Conservation (phyloP, 2,113 vertebrate species). For the Ochotona princeps region DNA sequence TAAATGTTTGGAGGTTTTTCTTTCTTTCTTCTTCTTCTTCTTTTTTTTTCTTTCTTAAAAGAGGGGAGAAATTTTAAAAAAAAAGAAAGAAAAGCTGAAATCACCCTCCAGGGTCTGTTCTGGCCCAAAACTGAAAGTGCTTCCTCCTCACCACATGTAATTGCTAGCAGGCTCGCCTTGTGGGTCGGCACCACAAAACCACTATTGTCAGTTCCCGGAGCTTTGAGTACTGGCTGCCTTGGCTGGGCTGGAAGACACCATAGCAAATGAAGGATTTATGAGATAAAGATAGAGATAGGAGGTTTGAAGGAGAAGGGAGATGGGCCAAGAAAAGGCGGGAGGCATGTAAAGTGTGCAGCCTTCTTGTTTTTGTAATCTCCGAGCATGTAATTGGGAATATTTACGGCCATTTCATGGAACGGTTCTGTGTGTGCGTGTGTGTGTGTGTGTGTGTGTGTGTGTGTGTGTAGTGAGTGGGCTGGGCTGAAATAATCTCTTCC, state of each 20-base stretch:
- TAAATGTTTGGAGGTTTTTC: conserved; percentile 82
- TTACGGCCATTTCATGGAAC: conserved; percentile 80
- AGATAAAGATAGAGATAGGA: neutral
- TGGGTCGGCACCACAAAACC: conserved; percentile 86
- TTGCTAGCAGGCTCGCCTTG: conserved; percentile 83
- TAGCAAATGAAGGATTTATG: conserved; percentile 65
- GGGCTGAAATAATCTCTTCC: conserved; percentile 75
- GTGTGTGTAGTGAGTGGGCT: neutral
- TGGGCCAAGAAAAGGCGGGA: conserved; percentile 21
- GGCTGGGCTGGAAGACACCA: conserved; percentile 53
- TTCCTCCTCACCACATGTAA: conserved; percentile 78
- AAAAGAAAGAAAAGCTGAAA: conserved; percentile 79
- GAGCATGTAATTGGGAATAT: conserved; percentile 76
- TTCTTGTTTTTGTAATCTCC: conserved; percentile 70
- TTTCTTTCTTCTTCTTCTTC: too few relatives aligned
- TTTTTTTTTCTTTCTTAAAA: conserved; percentile 58
- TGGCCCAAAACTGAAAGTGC: conserved; percentile 84
- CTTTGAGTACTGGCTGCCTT: conserved; percentile 68
- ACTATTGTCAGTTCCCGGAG: conserved; percentile 72
- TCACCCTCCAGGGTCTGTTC: conserved; percentile 85
- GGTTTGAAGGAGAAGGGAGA: conserved; percentile 41
- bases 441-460: conserved; percentile 58
- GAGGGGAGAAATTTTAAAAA: neutral
- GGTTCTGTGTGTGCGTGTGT: conserved; percentile 61
- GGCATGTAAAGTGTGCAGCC: conserved; percentile 69